phyloP scores from a whole-genome alignment of 2,113 vertebrate genomes.

The Caranx ignobilis region DNA sequence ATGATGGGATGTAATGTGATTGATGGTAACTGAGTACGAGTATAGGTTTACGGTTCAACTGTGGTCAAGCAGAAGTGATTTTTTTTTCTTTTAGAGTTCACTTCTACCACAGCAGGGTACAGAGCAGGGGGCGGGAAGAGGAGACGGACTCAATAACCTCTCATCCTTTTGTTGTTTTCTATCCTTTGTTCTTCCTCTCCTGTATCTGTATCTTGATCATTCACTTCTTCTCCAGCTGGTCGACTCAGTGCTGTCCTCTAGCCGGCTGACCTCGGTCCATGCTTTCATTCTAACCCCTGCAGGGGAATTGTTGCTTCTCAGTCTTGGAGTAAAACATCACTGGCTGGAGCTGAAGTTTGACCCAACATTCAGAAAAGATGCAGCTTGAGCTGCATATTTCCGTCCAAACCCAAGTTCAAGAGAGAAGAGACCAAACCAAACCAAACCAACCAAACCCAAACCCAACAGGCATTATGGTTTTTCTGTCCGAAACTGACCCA shows the following conservation, averaged over 20 bases:
- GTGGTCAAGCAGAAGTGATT: conserved; percentile 46
- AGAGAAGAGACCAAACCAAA: no score
- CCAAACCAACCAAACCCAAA: no score
- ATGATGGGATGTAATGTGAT: conserved; percentile 48
- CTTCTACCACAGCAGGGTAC: conserved; percentile 44
- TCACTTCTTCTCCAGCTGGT: conserved; percentile 18
- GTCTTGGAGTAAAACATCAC: conserved; percentile 40
- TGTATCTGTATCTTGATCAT: conserved; percentile 8
- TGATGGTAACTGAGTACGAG: conserved; percentile 51
- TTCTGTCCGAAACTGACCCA: no score
- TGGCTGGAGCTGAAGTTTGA: conserved; percentile 42
- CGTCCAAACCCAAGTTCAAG: no score
- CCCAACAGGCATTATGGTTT: no score
- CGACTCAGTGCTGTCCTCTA: conserved; percentile 18
- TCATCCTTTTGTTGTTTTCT: conserved; percentile 4
- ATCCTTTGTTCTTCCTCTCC: not conserved
- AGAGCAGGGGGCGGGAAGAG: conserved; percentile 4
- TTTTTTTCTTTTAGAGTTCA: conserved; percentile 16
- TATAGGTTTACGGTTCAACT: conserved; percentile 36
- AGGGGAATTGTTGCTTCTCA: conserved; percentile 2
- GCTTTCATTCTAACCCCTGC: conserved; percentile 26
- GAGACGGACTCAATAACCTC: conserved; percentile 44
- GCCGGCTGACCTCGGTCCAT: conserved; percentile 13
- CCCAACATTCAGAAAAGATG: conserved; percentile 47
- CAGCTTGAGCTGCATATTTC: no score